Percentiles rank a stretch among this genome's conserved stretches.
These are phyloP conservation scores for Caenorhabditis panamensis DNA, from an alignment of 2,888 invertebrate genomes.

Conservation along the genomic window DNA sequence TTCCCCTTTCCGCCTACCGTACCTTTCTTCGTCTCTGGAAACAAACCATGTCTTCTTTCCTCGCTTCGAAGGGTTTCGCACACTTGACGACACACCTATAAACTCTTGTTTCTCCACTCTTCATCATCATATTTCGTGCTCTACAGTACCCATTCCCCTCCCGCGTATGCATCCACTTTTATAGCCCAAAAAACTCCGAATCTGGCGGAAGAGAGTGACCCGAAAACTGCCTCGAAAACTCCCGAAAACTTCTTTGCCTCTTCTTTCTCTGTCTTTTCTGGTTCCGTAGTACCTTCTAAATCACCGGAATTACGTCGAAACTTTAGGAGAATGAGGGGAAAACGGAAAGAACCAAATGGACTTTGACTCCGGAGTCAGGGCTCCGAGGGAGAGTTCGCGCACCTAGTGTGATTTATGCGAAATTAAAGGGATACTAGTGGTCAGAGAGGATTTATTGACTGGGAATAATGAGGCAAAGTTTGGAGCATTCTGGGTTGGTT, in stretches of 20 bases:
- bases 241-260: too few species aligned
- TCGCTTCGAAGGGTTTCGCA: conserved; percentile 22
- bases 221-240: not conserved
- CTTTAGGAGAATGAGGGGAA: too few species aligned
- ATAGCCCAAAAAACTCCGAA: conserved; percentile 12
- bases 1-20: not conserved
- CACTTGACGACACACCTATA: conserved; percentile 54
- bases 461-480: conserved; percentile 3
- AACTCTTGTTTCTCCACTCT: conserved; percentile 4
- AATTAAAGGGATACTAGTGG: too few species aligned
- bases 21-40: not conserved
- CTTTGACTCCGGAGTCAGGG: too few species aligned
- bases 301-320: conserved; percentile 31
- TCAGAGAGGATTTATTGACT: conserved; percentile 5
- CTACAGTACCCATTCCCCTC: conserved; percentile 7
- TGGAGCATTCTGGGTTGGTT: not conserved
- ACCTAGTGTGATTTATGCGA: conserved; percentile 9
- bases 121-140: conserved; percentile 29
- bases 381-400: too few species aligned
- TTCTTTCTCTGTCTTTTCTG: not conserved
- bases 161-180: not conserved
- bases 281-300: not conserved
- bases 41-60: not conserved
- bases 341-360: not conserved
- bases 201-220: conserved; percentile 7